Percentiles rank a stretch among this genome's conserved stretches.
Evolutionary conservation across 2,113 vertebrate species (phyloP).

Genomic region (Eulemur rufifrons): DNA sequence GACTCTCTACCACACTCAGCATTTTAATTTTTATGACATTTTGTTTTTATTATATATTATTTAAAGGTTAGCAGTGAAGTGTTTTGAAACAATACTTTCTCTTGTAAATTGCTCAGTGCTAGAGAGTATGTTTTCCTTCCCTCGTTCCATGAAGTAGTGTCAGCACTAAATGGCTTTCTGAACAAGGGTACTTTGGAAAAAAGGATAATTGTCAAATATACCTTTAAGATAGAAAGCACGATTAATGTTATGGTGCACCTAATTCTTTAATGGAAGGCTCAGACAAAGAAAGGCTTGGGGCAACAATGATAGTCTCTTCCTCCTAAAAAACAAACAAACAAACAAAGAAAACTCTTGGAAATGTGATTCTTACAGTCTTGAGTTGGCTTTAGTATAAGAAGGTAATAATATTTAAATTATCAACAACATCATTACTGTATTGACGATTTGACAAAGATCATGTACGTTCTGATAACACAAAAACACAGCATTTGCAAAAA

Average conservation of each 20-base stretch:
- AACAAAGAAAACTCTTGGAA: not conserved
- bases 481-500: not conserved
- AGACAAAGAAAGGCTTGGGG: not conserved
- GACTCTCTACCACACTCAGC: no score
- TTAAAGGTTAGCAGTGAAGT: not conserved
- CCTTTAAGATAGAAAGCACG: not conserved
- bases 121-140: not conserved
- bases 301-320: not conserved
- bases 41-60: constrained; percentile 3
- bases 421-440: not conserved
- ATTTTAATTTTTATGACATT: not conserved
- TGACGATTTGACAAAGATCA: not conserved
- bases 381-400: not conserved
- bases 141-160: not conserved
- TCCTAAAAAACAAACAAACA: not conserved
- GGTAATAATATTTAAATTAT: not conserved
- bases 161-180: not conserved
- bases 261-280: not conserved
- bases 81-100: not conserved
- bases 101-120: not conserved
- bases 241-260: not conserved
- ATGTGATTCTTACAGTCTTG: not conserved
- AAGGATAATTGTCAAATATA: not conserved
- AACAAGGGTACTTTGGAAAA: not conserved
- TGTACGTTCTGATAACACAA: not conserved